Conservation (phyloP, 2,888 invertebrate species). For the Muschampia plurimacula region DNA sequence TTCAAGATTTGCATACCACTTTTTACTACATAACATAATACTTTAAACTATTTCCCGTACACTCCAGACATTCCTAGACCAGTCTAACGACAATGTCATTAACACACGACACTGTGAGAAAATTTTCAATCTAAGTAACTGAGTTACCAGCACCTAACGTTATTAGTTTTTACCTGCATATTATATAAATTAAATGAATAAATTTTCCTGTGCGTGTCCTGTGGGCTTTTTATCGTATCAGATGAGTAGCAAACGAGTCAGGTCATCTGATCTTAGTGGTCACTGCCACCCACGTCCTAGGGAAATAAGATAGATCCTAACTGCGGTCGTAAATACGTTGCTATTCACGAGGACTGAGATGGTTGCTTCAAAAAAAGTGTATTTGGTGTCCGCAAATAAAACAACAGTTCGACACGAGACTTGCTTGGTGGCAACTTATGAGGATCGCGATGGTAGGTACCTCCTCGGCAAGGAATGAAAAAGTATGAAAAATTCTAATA, state of each 20-base stretch:
- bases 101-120: constrained; percentile 24
- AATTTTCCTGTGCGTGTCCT: constrained; percentile 7
- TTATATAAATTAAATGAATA: constrained; percentile 29
- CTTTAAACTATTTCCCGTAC: constrained; percentile 23
- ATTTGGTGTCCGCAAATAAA: no score
- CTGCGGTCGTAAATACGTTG: no score
- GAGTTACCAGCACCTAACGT: constrained; percentile 31
- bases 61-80: constrained; percentile 21
- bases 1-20: constrained; percentile 18
- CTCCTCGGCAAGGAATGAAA: no score
- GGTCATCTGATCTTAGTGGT: no score
- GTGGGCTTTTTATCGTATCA: background rate
- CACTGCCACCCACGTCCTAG: no score
- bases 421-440: no score
- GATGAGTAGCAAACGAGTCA: background rate
- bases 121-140: constrained; percentile 39
- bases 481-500: no score
- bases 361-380: no score
- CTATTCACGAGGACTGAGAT: no score
- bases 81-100: constrained; percentile 31
- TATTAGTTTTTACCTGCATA: constrained; percentile 36
- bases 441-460: no score
- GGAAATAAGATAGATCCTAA: no score
- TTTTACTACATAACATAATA: constrained; percentile 14
- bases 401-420: no score